These are phyloP conservation scores for Lasioglossum pauxillum DNA, from an alignment of 2,888 invertebrate species.

Conservation along the genomic window DNA sequence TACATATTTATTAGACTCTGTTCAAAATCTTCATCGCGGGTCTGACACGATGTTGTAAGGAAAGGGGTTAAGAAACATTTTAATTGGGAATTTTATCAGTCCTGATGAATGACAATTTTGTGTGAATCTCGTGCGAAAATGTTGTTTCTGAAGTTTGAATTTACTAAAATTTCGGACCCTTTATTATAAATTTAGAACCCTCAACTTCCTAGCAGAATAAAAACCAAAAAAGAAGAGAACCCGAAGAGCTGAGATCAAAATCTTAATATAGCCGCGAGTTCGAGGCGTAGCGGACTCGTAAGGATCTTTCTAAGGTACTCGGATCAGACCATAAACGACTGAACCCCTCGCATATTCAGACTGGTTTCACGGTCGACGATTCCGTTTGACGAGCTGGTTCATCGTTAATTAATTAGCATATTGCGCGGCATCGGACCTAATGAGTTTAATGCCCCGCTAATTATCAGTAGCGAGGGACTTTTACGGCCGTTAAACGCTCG, in stretches of 20 bases:
- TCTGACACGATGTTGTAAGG: too few species aligned
- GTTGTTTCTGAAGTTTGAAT: too few species aligned
- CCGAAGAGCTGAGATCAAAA: background rate
- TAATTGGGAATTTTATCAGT: too few species aligned
- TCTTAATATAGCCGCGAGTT: background rate
- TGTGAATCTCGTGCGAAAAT: too few species aligned
- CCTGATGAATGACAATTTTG: too few species aligned
- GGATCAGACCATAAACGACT: slow-evolving; percentile 15
- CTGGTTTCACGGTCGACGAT: slow-evolving; percentile 27
- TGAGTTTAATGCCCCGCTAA: slow-evolving; percentile 74
- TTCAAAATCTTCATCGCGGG: too few species aligned
- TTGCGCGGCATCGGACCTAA: slow-evolving; percentile 66
- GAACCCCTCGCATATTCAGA: slow-evolving; percentile 10
- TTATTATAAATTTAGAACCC: background rate
- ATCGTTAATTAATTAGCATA: slow-evolving; percentile 75
- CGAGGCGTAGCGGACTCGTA: background rate
- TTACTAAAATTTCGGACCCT: background rate
- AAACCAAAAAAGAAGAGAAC: background rate
- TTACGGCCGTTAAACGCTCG: slow-evolving; percentile 73
- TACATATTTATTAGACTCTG: too few species aligned
- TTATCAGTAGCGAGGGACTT: slow-evolving; percentile 74
- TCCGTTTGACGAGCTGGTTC: slow-evolving; percentile 49
- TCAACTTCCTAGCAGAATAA: background rate
- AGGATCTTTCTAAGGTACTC: background rate
- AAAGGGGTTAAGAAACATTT: too few species aligned